Conservation (phyloP, 2,888 invertebrate genomes). For the Phytoseiulus persimilis region DNA sequence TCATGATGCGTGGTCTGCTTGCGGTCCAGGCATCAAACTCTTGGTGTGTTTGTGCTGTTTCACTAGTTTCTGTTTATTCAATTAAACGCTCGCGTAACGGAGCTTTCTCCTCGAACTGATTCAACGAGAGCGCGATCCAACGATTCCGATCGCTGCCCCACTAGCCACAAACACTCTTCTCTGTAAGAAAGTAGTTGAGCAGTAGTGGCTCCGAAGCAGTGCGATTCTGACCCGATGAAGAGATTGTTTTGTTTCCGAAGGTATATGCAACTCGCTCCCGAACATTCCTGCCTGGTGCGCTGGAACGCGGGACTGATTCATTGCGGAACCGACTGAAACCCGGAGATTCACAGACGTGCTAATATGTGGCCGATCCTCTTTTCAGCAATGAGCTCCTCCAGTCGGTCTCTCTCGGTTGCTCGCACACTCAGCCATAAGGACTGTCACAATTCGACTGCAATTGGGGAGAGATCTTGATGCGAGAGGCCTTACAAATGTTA, state of each 20-base stretch:
- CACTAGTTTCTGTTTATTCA: background rate
- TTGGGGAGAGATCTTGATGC: background rate
- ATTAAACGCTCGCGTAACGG: background rate
- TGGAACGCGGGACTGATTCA: background rate
- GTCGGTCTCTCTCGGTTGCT: background rate
- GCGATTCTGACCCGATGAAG: too few relatives aligned
- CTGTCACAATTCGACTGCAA: background rate
- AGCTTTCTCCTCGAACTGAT: background rate
- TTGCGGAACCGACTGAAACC: background rate
- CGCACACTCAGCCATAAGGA: background rate
- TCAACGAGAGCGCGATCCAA: background rate
- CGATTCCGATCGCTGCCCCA: background rate
- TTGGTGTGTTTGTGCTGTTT: background rate
- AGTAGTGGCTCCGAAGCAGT: too few relatives aligned
- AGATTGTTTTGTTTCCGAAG: too few relatives aligned
- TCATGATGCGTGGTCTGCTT: background rate
- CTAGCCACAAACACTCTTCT: background rate
- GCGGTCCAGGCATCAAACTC: background rate
- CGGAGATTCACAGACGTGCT: background rate
- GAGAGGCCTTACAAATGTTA: slow-evolving; percentile 5
- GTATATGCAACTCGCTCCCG: background rate
- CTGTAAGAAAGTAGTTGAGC: too few relatives aligned
- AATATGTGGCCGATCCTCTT: background rate
- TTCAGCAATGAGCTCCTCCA: background rate
- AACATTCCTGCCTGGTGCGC: background rate